phyloP scores from a whole-genome alignment of 2,888 invertebrate species.

The Apotomis turbidana region DNA sequence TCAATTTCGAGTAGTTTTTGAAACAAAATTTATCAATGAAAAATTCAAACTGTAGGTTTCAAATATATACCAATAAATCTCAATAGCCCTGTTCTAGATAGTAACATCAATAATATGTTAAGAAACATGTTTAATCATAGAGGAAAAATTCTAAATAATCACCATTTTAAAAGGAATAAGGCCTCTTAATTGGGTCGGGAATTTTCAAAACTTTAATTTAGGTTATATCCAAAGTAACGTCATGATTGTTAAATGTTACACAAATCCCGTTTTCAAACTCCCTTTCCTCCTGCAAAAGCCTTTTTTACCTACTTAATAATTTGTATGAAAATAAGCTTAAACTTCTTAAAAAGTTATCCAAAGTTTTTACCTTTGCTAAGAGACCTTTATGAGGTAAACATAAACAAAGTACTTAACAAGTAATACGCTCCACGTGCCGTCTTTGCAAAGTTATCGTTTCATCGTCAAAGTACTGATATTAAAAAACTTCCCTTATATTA shows the following conservation, averaged over 20 bases:
- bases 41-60: too few relatives aligned
- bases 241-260: neutral
- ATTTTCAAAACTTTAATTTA: too few relatives aligned
- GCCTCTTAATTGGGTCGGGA: too few relatives aligned
- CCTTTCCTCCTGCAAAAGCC: neutral
- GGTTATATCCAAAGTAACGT: too few relatives aligned
- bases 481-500: slow-evolving; percentile 36
- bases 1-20: too few relatives aligned
- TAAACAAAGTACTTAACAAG: slow-evolving; percentile 10
- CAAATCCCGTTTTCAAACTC: neutral
- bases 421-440: neutral
- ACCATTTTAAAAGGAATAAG: too few relatives aligned
- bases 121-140: too few relatives aligned
- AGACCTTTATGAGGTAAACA: slow-evolving; percentile 18
- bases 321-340: neutral
- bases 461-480: slow-evolving; percentile 31
- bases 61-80: too few relatives aligned
- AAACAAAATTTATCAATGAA: too few relatives aligned
- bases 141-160: too few relatives aligned
- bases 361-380: neutral
- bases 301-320: neutral
- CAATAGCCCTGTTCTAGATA: too few relatives aligned
- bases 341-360: neutral
- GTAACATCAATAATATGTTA: too few relatives aligned
- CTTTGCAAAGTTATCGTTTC: slow-evolving; percentile 26